Percentiles rank a stretch among this genome's conserved stretches.
These are phyloP conservation scores for Sebastes schlegelii DNA, from an alignment of 2,113 vertebrate species.

Conservation along the genomic window DNA sequence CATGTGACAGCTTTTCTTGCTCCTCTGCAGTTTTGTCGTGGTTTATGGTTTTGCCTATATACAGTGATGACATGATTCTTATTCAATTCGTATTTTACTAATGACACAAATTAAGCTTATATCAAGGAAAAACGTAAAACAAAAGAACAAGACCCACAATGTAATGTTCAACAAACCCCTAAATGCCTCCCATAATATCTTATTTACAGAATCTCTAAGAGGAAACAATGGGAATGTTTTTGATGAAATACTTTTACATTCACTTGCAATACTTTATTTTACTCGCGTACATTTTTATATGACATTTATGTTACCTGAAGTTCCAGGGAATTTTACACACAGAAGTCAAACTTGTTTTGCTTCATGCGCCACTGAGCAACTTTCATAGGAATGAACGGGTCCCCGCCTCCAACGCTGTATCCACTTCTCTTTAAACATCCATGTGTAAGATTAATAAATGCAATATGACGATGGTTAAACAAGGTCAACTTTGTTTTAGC, in stretches of 20 bases:
- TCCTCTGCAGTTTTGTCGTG: neutral
- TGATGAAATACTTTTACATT: neutral
- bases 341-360: too few relatives aligned
- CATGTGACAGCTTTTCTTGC: slow-evolving; percentile 8
- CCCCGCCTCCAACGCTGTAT: too few relatives aligned
- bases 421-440: too few relatives aligned
- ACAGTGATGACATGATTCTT: neutral
- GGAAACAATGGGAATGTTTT: neutral
- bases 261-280: neutral
- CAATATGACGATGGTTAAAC: neutral
- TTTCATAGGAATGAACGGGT: too few relatives aligned
- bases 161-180: neutral
- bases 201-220: neutral
- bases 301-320: too few relatives aligned
- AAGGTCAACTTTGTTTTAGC: too few relatives aligned
- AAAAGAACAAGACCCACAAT: neutral
- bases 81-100: neutral
- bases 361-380: too few relatives aligned
- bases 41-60: neutral
- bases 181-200: neutral
- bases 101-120: neutral
- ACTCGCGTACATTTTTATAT: too few relatives aligned
- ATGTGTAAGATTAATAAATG: neutral
- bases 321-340: too few relatives aligned
- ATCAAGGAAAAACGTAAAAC: neutral